A percentile compares a stretch with the other conserved stretches of the same genome.
These are phyloP conservation scores for Porites lobata DNA, from an alignment of 92 coral and sea anemone genomes.

Conservation along the genomic window DNA sequence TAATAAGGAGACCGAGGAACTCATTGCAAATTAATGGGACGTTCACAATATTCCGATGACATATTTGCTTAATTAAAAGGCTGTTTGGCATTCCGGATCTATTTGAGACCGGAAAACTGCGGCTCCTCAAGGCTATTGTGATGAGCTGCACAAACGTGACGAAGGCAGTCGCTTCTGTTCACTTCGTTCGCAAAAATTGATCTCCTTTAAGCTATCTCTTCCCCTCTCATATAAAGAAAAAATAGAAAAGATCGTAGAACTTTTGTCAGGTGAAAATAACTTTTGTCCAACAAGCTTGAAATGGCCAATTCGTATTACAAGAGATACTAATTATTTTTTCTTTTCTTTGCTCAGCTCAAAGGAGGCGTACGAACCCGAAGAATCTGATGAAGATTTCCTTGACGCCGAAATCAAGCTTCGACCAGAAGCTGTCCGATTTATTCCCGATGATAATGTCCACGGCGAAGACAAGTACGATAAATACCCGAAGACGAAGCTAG, in stretches of 20 bases:
- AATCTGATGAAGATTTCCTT: constrained; percentile 83
- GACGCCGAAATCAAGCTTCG: constrained; percentile 89
- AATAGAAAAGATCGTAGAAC: no score
- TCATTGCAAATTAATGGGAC: constrained; percentile 6
- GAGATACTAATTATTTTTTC: not conserved
- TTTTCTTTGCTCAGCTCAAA: constrained; percentile 51
- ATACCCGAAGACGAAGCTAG: constrained; percentile 62
- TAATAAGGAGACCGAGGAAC: not conserved
- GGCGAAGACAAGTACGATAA: constrained; percentile 46
- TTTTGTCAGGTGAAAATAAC: no score
- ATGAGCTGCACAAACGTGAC: not conserved
- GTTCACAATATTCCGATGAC: not conserved
- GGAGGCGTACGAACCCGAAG: constrained; percentile 67
- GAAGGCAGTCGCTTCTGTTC: no score
- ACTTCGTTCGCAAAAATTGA: no score
- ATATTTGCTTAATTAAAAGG: constrained; percentile 11
- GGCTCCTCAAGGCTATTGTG: not conserved
- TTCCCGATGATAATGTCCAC: constrained; percentile 75
- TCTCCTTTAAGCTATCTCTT: no score
- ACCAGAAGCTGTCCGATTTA: constrained; percentile 89
- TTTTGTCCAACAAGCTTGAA: no score
- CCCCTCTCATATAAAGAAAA: no score
- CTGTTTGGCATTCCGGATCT: not conserved
- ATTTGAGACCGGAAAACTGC: not conserved
- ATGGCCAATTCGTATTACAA: no score